These are phyloP conservation scores for Gymnothorax reevesii DNA, from an alignment of 2,797 vertebrate species.

Conservation along the genomic window DNA sequence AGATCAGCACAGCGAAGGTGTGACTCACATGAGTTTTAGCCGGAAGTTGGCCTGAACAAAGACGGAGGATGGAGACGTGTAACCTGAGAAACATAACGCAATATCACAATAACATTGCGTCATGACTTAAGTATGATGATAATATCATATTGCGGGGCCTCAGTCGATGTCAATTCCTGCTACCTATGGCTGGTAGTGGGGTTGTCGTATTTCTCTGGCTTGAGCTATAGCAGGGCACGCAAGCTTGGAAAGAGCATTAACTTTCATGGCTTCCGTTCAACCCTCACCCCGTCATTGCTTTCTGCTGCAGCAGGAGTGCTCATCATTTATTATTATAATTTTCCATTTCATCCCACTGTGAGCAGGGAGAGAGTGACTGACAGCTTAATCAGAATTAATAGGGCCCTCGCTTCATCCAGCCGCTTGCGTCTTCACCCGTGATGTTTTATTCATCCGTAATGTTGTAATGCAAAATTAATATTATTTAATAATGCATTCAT, in stretches of 20 bases:
- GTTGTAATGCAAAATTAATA: conserved; percentile 61
- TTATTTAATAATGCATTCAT: conserved; percentile 57
- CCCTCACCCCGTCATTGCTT: conserved; percentile 30
- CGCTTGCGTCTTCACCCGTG: conserved; percentile 31
- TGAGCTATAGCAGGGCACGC: no score
- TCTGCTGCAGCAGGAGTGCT: conserved; percentile 42
- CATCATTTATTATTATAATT: conserved; percentile 45
- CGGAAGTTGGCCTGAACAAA: no score
- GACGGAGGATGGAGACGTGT: no score
- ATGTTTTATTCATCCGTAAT: conserved; percentile 61
- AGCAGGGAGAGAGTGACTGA: conserved; percentile 44
- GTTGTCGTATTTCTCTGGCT: neutral
- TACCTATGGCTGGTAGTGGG: no score
- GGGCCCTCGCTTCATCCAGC: conserved; percentile 39
- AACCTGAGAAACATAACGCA: no score
- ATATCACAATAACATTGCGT: no score
- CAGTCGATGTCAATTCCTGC: no score
- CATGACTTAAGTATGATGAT: no score
- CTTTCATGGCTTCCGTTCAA: conserved; percentile 27
- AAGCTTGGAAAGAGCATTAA: conserved; percentile 26
- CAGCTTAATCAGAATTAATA: conserved; percentile 55
- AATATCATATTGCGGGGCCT: no score
- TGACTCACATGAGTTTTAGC: no score
- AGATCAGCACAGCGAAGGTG: no score
- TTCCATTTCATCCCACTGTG: conserved; percentile 42